Evolutionary conservation across 2,113 vertebrate species (phyloP).

Genomic region (Callospermophilus lateralis): DNA sequence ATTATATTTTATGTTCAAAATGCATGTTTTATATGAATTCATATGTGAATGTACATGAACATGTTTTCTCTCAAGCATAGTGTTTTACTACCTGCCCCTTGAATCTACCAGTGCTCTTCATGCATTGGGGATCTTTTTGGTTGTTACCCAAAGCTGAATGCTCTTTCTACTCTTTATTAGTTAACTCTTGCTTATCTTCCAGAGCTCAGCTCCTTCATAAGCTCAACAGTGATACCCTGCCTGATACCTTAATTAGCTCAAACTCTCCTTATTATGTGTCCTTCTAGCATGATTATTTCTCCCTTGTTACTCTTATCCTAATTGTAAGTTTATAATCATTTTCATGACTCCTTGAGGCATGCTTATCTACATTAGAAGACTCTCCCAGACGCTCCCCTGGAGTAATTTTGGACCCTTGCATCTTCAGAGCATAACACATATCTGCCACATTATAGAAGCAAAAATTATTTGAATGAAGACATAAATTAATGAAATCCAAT

Average conservation of each 20-base stretch:
- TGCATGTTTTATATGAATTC: too few relatives aligned
- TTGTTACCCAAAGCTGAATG: neutral
- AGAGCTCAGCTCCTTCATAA: neutral
- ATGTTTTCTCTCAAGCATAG: neutral
- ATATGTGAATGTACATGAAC: neutral
- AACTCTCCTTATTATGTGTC: neutral
- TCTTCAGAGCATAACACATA: neutral
- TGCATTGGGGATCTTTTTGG: neutral
- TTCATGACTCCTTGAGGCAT: neutral
- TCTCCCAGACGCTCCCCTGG: neutral
- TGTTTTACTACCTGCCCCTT: neutral
- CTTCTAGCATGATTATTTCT: neutral
- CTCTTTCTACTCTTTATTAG: neutral
- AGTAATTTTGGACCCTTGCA: accelerated
- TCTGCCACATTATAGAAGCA: neutral
- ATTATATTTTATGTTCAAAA: too few relatives aligned
- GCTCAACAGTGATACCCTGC: neutral
- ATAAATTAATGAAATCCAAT: neutral
- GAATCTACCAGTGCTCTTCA: neutral
- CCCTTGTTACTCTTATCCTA: neutral
- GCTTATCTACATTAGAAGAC: neutral
- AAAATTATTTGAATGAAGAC: neutral
- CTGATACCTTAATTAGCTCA: neutral
- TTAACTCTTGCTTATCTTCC: neutral
- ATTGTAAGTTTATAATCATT: neutral